Evolutionary conservation across 2,888 invertebrate genomes (phyloP).

Genomic region (Epirrita christyi): DNA sequence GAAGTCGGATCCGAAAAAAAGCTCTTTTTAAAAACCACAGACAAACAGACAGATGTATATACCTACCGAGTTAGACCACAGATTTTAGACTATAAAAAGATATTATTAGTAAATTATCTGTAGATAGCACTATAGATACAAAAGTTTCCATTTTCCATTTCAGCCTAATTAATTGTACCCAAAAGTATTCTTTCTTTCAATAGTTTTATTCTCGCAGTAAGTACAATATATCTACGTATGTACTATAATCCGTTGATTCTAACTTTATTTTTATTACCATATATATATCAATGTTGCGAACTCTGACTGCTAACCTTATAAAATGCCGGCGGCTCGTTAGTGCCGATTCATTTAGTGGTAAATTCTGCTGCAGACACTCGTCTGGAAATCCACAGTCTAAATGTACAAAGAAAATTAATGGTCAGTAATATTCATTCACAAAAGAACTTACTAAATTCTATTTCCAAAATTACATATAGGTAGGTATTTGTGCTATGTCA

Average conservation of each 20-base stretch:
- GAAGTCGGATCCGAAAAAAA: no score
- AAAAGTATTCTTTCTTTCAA: no score
- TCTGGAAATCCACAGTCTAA: constrained; percentile 48
- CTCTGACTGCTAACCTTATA: constrained; percentile 71
- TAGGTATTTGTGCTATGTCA: neutral
- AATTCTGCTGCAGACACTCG: constrained; percentile 58
- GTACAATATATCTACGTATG: constrained; percentile 13
- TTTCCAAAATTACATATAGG: neutral
- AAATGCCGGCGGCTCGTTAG: constrained; percentile 71
- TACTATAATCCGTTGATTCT: neutral
- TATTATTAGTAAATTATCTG: no score
- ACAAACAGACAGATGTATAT: no score
- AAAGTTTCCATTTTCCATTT: no score
- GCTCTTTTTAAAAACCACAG: no score
- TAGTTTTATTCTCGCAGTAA: constrained; percentile 21
- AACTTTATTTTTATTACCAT: neutral
- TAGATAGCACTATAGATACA: no score
- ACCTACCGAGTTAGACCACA: no score
- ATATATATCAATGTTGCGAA: constrained; percentile 67
- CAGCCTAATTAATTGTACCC: no score
- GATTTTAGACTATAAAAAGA: no score
- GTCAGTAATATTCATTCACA: constrained; percentile 53
- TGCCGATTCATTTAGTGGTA: constrained; percentile 76
- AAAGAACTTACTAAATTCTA: neutral
- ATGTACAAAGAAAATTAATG: constrained; percentile 61